A percentile compares a stretch with the other conserved stretches of the same genome.
phyloP scores from a whole-genome alignment of 2,797 vertebrate species.

The Meriones psammophilus region DNA sequence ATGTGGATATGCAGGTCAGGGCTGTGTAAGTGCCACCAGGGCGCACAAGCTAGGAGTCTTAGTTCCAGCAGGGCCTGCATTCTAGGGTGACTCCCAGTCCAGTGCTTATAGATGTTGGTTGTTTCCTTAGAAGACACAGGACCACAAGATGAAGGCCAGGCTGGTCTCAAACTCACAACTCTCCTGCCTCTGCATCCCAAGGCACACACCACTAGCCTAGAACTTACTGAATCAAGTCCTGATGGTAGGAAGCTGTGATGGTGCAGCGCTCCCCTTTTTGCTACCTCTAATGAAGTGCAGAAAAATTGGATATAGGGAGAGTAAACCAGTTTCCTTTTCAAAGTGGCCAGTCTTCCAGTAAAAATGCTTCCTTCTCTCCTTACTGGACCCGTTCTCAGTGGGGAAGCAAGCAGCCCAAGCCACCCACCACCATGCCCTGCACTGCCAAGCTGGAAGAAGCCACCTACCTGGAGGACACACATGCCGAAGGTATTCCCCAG shows the following conservation, averaged over 20 bases:
- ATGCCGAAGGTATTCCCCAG: slow-evolving; percentile 98
- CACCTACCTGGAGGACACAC: slow-evolving; percentile 96
- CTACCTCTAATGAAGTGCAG: background rate
- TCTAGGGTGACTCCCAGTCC: background rate
- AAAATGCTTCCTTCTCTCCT: background rate
- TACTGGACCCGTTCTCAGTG: accelerated
- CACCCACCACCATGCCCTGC: background rate
- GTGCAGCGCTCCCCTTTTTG: background rate
- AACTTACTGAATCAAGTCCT: background rate
- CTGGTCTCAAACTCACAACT: background rate
- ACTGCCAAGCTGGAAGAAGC: background rate
- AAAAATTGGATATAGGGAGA: background rate
- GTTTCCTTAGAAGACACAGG: background rate
- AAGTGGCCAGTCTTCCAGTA: background rate
- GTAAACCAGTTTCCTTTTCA: background rate
- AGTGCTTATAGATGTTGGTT: background rate
- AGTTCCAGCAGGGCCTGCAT: background rate
- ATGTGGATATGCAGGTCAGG: background rate
- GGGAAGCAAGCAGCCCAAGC: background rate
- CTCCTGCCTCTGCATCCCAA: background rate
- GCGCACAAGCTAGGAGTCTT: background rate
- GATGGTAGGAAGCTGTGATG: background rate
- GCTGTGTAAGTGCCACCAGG: background rate
- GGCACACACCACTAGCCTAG: background rate
- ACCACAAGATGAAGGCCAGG: background rate